These are phyloP conservation scores for Alauda arvensis DNA, from an alignment of 2,797 vertebrate species.

Conservation along the genomic window DNA sequence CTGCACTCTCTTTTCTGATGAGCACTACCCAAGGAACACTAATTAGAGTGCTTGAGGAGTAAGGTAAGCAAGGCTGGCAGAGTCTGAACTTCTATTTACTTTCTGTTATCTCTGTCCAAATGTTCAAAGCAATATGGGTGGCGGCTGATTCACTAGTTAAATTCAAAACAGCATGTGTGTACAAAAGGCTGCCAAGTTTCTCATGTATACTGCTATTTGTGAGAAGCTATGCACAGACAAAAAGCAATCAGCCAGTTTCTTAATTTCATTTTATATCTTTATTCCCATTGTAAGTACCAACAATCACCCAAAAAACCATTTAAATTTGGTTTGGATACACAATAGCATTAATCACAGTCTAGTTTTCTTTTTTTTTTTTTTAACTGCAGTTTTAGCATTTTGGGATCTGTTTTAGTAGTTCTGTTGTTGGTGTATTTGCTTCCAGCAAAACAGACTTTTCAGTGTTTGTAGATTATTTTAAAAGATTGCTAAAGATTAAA, in stretches of 20 bases:
- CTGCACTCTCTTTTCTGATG: background rate
- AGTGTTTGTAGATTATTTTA: background rate
- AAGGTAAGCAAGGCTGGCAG: constrained; percentile 46
- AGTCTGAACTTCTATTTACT: constrained; percentile 36
- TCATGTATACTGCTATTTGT: constrained; percentile 35
- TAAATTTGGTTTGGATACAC: constrained; percentile 43
- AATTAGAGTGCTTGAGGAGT: constrained; percentile 3
- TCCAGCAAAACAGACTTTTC: background rate
- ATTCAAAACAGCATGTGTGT: constrained; percentile 44
- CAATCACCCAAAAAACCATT: constrained; percentile 13
- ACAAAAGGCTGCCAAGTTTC: constrained; percentile 39
- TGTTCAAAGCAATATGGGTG: constrained; percentile 54
- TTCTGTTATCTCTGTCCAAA: constrained; percentile 49
- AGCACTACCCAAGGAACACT: background rate
- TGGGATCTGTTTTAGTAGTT: background rate
- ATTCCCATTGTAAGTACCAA: constrained; percentile 45
- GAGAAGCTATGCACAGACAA: constrained; percentile 26
- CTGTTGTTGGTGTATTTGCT: background rate
- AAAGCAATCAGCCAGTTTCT: constrained; percentile 32
- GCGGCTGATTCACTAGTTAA: constrained; percentile 44
- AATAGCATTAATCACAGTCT: constrained; percentile 29
- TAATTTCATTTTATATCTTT: constrained; percentile 49
- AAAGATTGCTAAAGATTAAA: background rate
- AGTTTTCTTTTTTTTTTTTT: background rate
- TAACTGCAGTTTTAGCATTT: background rate